Evolutionary conservation across 2,797 vertebrate species (phyloP), one percentile per base, ranked within the genome.

Genomic region (Chromis chromis): DNA sequence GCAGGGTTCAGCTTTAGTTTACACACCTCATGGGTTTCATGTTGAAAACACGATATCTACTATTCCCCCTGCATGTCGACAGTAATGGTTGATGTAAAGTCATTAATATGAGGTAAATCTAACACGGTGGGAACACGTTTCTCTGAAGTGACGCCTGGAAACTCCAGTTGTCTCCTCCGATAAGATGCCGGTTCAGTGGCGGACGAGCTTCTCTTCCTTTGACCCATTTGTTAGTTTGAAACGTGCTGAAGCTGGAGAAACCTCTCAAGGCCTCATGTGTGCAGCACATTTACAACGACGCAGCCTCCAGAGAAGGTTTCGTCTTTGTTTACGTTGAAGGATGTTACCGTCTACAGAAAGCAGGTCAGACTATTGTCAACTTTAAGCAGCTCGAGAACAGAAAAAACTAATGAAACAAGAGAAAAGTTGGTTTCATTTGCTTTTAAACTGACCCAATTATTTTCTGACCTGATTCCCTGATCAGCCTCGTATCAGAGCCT

Each of bases 141-240:
- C 40, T 42, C 40, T 16, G 40, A 17, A 42, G 16, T 14, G 40
- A 31, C 7, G 31, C 8, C 31, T 31, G 31, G 31, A 17, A 42
- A 42, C 13, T 42, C 40, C 44, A 42, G 33, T 12, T 36, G 33
- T 67, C 33, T 31, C 6, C 0, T 52, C 44, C 25, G 17, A 22
- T 19, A 28, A 55, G 12, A 27, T 19, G 61, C 8, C 28, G 7
- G 46, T 19, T 11, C 2, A 62, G 57, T 14, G 48, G 59, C 36
- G 50, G 69, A 57, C 46, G 66, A 56, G 22, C 40, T 16, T 39
- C 22, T 76, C 42, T 74, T 36, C 36, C 9, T 71, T 42, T 57
- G 50, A 71, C 54, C 75, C 65, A 60, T 65, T 65, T 80, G 48
- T 66, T 40, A 57, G 39, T 58, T 27, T 72, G 27, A 80, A 76